These are phyloP conservation scores for Parauchenoglanis ngamensis DNA, from an alignment of 2,797 vertebrate species.

Conservation along the genomic window DNA sequence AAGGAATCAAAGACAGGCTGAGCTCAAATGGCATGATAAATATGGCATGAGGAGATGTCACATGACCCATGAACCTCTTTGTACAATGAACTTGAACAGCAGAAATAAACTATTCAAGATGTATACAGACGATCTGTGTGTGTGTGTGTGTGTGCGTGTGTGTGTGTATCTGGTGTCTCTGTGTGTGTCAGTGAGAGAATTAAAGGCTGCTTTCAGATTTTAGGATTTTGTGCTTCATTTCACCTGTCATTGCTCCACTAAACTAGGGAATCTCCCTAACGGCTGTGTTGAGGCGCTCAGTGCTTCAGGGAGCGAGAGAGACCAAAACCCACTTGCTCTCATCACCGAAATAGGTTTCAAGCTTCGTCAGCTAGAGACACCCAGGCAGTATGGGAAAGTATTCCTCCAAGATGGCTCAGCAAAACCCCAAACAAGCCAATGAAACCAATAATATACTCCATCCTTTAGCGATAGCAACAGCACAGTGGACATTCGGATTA, in stretches of 20 bases:
- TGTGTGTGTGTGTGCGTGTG: not conserved
- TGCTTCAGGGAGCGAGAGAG: conserved; percentile 45
- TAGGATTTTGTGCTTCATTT: conserved; percentile 78
- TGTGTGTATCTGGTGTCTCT: not conserved
- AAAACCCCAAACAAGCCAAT: not conserved
- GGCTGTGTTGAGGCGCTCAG: conserved; percentile 64
- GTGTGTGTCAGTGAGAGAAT: conserved; percentile 50
- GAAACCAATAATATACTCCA: conserved; percentile 1
- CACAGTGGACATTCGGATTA: not conserved
- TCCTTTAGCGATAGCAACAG: conserved; percentile 3
- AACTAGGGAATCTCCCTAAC: conserved; percentile 75
- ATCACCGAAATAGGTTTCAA: conserved; percentile 60
- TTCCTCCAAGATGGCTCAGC: conserved; percentile 21
- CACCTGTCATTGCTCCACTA: conserved; percentile 74
- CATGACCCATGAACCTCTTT: conserved; percentile 25
- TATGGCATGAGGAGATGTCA: conserved; percentile 63
- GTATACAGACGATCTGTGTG: not conserved
- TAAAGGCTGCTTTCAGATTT: conserved; percentile 54
- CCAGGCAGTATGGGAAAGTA: conserved; percentile 1
- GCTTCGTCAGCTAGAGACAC: conserved; percentile 61
- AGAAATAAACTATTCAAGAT: conserved; percentile 2
- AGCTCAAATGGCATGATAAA: conserved; percentile 74
- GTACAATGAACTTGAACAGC: conserved; percentile 3
- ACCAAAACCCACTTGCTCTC: conserved; percentile 34
- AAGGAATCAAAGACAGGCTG: conserved; percentile 71